Evolutionary conservation across 1,140 invertebrate genomes (phyloP), one percentile per base, ranked within the genome.

Genomic region (Temnothorax nylanderi): DNA sequence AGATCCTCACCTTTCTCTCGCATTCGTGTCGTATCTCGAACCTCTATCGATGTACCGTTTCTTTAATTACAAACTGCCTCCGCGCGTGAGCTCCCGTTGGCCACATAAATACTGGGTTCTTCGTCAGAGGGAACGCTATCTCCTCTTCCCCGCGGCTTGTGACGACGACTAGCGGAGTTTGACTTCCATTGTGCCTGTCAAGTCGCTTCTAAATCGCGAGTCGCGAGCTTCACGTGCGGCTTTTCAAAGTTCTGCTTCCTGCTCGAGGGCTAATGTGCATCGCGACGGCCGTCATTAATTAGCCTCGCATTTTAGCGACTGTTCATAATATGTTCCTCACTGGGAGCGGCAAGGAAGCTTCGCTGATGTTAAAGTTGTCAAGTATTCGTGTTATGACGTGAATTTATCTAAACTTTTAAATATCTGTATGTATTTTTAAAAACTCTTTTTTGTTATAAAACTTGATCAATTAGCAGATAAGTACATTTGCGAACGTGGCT

Each of bases 61-160:
- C 88, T 91, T 93, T 92, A 93, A 93, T 93, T 93, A 91, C 81
- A 89, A 90, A 91, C 37, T 87, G 82, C 84, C 77, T 85, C 64
- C 47, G 84, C 16, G 41, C 47, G 84, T 13, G 41, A 69, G 13
- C 74, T 65, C 65, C n/a, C 51, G 41, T 69, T 69, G 65, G 21
- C 58, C 71, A 49, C 51, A 26, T 26, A 26, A 26, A 26, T 26
- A 44, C 51, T 18, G 51, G 18, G n/a, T 18, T 37, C 51, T 81
- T 64, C 62, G 49, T 62, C 54, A 56, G 37, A 75, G 58, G 10
- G 32, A 56, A 69, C 56, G 51, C 54, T 37, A 32, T 51, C 8
- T 2, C 18, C 13, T 34, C 21, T 76, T 67, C 21, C 44, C 21
- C 44, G 54, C 74, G 37, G 8, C 67, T 84, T 67, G 54, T 16